Evolutionary conservation across 2,888 invertebrate species (phyloP).

Genomic region (Lumbricus terrestris): DNA sequence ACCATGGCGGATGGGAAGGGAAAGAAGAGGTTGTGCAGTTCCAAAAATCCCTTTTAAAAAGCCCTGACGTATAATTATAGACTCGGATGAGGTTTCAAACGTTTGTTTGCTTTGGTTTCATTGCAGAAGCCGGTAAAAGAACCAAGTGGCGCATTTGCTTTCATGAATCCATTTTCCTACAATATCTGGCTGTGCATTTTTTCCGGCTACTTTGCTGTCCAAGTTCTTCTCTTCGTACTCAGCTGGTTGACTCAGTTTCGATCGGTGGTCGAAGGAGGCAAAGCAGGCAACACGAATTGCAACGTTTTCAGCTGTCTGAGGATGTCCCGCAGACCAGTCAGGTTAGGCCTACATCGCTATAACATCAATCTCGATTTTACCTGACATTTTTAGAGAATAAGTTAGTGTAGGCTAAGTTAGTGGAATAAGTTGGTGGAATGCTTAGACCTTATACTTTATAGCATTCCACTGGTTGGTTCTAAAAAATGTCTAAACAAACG

Average conservation of each 20-base stretch:
- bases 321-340: slow-evolving; percentile 85
- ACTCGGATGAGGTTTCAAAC: no score
- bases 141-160: slow-evolving; percentile 89
- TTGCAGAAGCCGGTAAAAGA: slow-evolving; percentile 76
- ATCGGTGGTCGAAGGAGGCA: slow-evolving; percentile 71
- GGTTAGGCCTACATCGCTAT: background rate
- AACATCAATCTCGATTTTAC: no score
- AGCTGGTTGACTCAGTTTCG: slow-evolving; percentile 95
- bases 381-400: no score
- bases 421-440: no score
- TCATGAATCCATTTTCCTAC: slow-evolving; percentile 91
- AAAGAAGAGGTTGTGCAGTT: no score
- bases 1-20: no score
- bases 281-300: slow-evolving; percentile 63
- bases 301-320: slow-evolving; percentile 92
- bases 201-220: slow-evolving; percentile 91
- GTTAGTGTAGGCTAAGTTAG: no score
- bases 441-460: no score
- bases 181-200: slow-evolving; percentile 90
- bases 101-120: background rate
- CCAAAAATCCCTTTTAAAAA: no score
- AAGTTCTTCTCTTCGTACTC: slow-evolving; percentile 92
- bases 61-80: no score
- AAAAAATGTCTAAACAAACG: no score
- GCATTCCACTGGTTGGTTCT: no score